Evolutionary conservation across 2,113 vertebrate genomes (phyloP), one percentile per base, ranked within the genome.

Genomic region (Alces alces): DNA sequence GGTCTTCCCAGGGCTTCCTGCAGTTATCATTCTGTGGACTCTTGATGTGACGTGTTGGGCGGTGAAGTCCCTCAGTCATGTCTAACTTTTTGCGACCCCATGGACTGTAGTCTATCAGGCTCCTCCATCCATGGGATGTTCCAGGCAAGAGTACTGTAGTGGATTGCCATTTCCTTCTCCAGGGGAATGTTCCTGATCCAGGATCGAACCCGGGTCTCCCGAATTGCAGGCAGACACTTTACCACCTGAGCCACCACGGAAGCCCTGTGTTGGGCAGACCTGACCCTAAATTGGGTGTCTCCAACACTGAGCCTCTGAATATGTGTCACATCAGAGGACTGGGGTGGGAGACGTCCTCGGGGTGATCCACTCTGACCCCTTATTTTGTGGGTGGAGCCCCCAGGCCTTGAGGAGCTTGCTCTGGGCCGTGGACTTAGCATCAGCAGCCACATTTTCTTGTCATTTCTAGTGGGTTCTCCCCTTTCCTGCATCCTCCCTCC

Each of bases 151-250:
- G 2, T 70, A 70, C n/a, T 36, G n/a, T 19, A 70, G 66, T 36
- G 66, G n/a, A 10, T 36, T 70, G 66, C n/a, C n/a, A 36, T 36
- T 36, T 10, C n/a, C n/a, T 70, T 36, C 66, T 70, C 66, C n/a
- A 70, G 66, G 66, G 66, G 66, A 36, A 36, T 70, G 17, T 70
- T 70, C 19, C 66, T 36, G n/a, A 70, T 70, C 19, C n/a, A 70
- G 66, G n/a, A 70, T 36, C 0, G 10, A 70, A 21, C 64, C 19
- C 0, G 0, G 33, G 33, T 66, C 17, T 66, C 17, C 17, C 1
- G 2, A 4, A 21, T 36, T 66, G 64, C 64, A 36, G 64, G 64
- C 64, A 66, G n/a, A 36, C 1, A 0, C 64, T 66, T 36, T 21
- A 66, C 10, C 17, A 0, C 36, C 64, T 66, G 64, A 66, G 33